Evolutionary conservation across 2,888 invertebrate genomes (phyloP).

Genomic region (Rhagium mordax): DNA sequence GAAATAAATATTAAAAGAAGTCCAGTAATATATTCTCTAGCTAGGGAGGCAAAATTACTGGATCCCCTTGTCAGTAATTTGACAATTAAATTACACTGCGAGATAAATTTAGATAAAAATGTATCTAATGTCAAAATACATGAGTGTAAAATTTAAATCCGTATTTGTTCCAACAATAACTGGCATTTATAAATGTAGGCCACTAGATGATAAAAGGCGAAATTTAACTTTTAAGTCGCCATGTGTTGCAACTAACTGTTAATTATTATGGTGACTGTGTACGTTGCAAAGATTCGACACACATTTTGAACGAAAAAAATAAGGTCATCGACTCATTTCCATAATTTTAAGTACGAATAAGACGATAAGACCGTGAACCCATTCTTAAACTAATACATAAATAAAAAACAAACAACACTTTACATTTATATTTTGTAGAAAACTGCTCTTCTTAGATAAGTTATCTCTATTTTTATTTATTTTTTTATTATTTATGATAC

Average conservation of each 20-base stretch:
- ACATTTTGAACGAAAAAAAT: slow-evolving; percentile 45
- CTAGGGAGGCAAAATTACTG: no score
- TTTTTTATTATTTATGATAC: slow-evolving; percentile 31
- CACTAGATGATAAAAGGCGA: slow-evolving; percentile 31
- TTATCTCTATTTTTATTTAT: slow-evolving; percentile 27
- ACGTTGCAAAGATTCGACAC: slow-evolving; percentile 49
- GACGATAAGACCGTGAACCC: slow-evolving; percentile 41
- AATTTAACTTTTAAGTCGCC: slow-evolving; percentile 10
- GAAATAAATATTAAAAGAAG: no score
- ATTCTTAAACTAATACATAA: slow-evolving; percentile 39
- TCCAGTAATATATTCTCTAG: no score
- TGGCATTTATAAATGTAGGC: slow-evolving; percentile 20
- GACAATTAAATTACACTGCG: background rate
- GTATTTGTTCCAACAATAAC: slow-evolving; percentile 26
- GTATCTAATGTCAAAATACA: slow-evolving; percentile 7
- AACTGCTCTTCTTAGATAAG: slow-evolving; percentile 28
- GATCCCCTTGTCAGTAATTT: background rate
- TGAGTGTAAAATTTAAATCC: slow-evolving; percentile 24
- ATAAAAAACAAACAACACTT: slow-evolving; percentile 27
- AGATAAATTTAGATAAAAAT: background rate
- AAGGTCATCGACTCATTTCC: slow-evolving; percentile 49
- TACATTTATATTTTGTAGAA: slow-evolving; percentile 24
- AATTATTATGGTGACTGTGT: slow-evolving; percentile 19
- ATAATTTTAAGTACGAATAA: slow-evolving; percentile 41
- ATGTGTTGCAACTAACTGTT: slow-evolving; percentile 19